Percentiles rank a stretch among this genome's conserved stretches.
phyloP scores from a whole-genome alignment of 1,140 invertebrate species.

The Akabosia matsudoensis region DNA sequence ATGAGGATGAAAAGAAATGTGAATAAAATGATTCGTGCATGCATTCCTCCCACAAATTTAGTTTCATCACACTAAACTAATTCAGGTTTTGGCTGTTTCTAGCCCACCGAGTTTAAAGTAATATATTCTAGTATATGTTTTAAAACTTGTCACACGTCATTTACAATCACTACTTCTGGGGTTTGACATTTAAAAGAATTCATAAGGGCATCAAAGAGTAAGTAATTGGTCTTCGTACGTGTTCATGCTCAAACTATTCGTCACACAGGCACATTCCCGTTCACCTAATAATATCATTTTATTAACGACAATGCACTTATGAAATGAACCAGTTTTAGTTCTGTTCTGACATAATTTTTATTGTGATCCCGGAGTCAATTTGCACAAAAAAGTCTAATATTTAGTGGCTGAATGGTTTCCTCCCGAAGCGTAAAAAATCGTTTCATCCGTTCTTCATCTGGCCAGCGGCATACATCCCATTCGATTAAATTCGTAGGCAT shows the following conservation, averaged over 20 bases:
- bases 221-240: not conserved
- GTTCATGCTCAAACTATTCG: not conserved
- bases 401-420: not conserved
- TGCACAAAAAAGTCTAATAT: not conserved
- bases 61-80: too few relatives aligned
- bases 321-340: not conserved
- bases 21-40: too few relatives aligned
- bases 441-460: slow-evolving; percentile 20
- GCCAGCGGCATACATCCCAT: not conserved
- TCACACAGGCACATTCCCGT: not conserved
- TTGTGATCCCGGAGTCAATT: not conserved
- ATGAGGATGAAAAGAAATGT: too few relatives aligned
- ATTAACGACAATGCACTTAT: not conserved
- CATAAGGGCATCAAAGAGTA: not conserved
- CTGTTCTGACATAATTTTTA: not conserved
- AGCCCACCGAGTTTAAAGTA: too few relatives aligned
- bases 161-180: too few relatives aligned
- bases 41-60: too few relatives aligned
- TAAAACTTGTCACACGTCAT: too few relatives aligned
- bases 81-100: too few relatives aligned
- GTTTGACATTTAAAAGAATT: too few relatives aligned
- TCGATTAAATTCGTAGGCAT: not conserved
- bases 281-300: too few relatives aligned
- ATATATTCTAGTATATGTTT: too few relatives aligned
- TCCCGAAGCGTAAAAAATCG: slow-evolving; percentile 16